Conservation (phyloP, 2,797 vertebrate genomes). For the Okamejei kenojei region DNA sequence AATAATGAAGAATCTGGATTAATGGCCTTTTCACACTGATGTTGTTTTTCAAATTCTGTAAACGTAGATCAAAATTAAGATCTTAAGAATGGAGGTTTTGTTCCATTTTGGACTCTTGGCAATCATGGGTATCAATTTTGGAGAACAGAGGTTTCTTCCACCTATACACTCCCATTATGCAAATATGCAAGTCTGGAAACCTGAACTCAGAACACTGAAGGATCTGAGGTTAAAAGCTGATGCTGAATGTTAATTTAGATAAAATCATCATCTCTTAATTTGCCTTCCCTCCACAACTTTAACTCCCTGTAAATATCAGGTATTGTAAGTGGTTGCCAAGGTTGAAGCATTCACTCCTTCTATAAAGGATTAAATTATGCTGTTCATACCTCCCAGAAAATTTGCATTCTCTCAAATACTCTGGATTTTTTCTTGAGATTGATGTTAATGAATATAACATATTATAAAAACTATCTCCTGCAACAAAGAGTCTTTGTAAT, state of each 20-base stretch:
- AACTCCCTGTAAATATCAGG: background rate
- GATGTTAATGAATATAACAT: background rate
- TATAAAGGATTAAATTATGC: background rate
- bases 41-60: background rate
- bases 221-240: no score
- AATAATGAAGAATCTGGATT: background rate
- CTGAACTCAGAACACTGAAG: background rate
- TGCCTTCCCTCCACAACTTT: background rate
- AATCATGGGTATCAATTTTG: background rate
- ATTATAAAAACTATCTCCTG: background rate
- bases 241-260: background rate
- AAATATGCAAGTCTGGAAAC: background rate
- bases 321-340: background rate
- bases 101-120: background rate
- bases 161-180: background rate
- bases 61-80: background rate
- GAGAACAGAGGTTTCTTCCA: background rate
- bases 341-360: background rate
- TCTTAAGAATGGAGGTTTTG: background rate
- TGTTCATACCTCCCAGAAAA: background rate
- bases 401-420: background rate
- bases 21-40: background rate
- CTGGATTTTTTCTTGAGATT: background rate
- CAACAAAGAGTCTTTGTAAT: background rate
- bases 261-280: background rate